Evolutionary conservation across 2,113 vertebrate genomes (phyloP).

Genomic region (Lepidiolamprologus cunningtoni): DNA sequence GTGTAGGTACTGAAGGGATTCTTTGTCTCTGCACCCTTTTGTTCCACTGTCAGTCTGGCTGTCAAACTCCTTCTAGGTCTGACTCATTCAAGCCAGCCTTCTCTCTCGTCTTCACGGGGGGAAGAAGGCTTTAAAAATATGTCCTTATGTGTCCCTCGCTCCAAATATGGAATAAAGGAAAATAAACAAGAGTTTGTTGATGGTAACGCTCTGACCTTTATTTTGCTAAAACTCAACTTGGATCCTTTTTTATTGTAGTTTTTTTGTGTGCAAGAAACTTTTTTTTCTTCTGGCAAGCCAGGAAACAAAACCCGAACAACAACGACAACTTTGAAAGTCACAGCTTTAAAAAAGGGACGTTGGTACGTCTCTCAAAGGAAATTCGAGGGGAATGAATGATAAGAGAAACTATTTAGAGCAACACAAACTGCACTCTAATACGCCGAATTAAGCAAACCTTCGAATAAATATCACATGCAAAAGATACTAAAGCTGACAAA

Average conservation of each 20-base stretch:
- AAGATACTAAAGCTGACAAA: background rate
- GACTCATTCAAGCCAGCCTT: background rate
- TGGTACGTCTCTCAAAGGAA: background rate
- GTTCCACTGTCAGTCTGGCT: background rate
- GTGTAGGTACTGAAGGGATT: background rate
- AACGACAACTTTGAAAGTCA: background rate
- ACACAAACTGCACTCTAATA: background rate
- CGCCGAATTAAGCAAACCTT: background rate
- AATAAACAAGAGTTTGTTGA: background rate
- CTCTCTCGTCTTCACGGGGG: background rate
- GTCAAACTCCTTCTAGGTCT: background rate
- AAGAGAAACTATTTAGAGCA: background rate
- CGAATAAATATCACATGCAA: background rate
- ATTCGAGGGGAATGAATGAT: background rate
- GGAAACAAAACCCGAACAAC: background rate
- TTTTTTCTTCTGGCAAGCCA: background rate
- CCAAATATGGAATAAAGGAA: background rate
- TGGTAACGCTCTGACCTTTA: background rate
- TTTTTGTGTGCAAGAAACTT: background rate
- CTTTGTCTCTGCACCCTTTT: background rate
- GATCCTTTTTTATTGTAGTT: background rate
- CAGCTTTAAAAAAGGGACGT: background rate
- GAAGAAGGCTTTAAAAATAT: background rate
- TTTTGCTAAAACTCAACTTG: background rate
- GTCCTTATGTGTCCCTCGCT: background rate